These are phyloP conservation scores for Tenthredo livida DNA, from an alignment of 2,888 invertebrate species.

Conservation along the genomic window DNA sequence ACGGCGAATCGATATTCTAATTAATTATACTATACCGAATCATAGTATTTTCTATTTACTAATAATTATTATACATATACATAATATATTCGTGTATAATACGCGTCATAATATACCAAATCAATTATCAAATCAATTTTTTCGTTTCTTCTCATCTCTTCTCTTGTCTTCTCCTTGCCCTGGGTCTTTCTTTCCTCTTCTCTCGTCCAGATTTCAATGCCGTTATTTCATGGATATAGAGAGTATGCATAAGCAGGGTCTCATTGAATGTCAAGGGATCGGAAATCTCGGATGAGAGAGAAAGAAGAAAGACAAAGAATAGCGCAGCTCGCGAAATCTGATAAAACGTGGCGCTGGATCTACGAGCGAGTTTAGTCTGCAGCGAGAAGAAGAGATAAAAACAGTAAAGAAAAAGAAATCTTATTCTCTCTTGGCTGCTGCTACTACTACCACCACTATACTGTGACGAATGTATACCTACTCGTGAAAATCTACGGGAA, in stretches of 20 bases:
- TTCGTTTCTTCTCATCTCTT: neutral
- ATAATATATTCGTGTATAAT: neutral
- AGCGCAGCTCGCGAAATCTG: constrained; percentile 35
- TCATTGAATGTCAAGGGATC: constrained; percentile 44
- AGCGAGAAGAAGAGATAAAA: constrained; percentile 16
- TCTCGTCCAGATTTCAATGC: neutral
- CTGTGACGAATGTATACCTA: constrained; percentile 12
- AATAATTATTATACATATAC: neutral
- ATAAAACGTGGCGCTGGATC: constrained; percentile 23
- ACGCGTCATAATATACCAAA: too few species aligned
- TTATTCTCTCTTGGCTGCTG: neutral
- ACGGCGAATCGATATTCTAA: constrained; percentile 55
- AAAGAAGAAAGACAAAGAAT: neutral
- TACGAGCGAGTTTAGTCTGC: neutral
- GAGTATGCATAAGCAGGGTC: neutral
- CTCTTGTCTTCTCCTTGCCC: neutral
- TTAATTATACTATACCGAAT: constrained; percentile 52
- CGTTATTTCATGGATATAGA: neutral
- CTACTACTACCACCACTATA: neutral
- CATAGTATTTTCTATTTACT: constrained; percentile 10
- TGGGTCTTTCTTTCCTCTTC: neutral
- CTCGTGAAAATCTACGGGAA: constrained; percentile 22
- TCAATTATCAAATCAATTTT: neutral
- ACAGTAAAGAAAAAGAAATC: constrained; percentile 23
- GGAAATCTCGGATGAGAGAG: neutral